phyloP scores from a whole-genome alignment of 2,113 vertebrate species.

The Lophius piscatorius region DNA sequence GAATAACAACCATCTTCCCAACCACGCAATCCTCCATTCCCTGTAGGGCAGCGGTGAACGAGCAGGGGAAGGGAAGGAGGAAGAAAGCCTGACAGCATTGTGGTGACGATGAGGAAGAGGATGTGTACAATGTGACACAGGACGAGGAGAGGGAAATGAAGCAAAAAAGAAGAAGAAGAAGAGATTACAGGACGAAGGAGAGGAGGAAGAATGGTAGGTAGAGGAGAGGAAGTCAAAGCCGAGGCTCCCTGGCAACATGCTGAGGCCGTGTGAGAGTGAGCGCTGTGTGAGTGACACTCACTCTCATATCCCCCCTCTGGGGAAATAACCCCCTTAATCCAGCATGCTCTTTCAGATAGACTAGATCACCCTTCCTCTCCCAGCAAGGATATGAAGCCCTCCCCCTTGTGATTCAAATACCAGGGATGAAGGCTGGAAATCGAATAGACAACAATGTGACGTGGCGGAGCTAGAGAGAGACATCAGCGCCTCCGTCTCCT shows the following conservation, averaged over 20 bases:
- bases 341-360: conserved; percentile 90
- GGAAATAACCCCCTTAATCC: conserved; percentile 97
- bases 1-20: conserved; percentile 82
- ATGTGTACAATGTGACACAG: conserved; percentile 23
- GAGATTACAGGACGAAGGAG: conserved; percentile 49
- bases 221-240: conserved; percentile 53
- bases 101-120: conserved; percentile 47
- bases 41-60: conserved; percentile 61
- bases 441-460: conserved; percentile 73
- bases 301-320: conserved; percentile 80
- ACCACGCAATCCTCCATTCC: conserved; percentile 71
- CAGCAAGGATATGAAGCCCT: conserved; percentile 88
- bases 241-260: conserved; percentile 69
- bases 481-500: conserved; percentile 63
- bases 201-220: conserved; percentile 1
- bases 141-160: conserved; percentile 11
- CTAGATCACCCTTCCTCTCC: conserved; percentile 86
- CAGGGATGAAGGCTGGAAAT: conserved; percentile 69
- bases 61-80: conserved; percentile 53
- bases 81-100: conserved; percentile 44
- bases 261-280: conserved; percentile 66
- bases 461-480: conserved; percentile 66
- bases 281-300: conserved; percentile 78
- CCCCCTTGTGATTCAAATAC: conserved; percentile 84
- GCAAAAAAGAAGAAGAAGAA: conserved; percentile 15